phyloP scores from a whole-genome alignment of 2,113 vertebrate genomes.

The Cricetomys ansorgei region DNA sequence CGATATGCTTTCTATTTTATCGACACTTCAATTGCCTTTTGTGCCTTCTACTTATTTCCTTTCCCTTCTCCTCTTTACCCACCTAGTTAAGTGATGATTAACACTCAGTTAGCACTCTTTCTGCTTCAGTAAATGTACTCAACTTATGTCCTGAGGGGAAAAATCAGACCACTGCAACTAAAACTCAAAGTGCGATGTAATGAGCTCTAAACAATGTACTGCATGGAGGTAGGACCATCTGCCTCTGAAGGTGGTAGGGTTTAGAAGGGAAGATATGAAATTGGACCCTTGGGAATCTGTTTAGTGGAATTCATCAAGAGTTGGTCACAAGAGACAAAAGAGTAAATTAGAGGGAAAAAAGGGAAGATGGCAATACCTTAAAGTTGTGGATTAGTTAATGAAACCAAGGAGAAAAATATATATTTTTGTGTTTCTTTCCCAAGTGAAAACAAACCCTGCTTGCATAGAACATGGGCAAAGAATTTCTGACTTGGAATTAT shows the following conservation, averaged over 20 bases:
- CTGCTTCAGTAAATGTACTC: not conserved
- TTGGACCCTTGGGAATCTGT: not conserved
- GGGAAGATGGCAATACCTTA: not conserved
- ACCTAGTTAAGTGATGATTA: not conserved
- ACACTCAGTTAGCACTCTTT: not conserved
- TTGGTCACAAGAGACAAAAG: not conserved
- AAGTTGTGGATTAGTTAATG: not conserved
- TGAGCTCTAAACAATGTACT: not conserved
- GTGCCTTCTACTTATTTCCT: not conserved
- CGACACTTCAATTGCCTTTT: not conserved
- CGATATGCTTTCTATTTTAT: not conserved
- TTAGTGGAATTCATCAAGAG: not conserved
- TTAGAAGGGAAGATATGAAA: not conserved
- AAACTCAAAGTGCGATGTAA: not conserved
- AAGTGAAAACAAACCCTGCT: not conserved
- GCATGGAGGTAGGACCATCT: not conserved
- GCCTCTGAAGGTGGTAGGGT: not conserved
- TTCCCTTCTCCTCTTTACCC: not conserved
- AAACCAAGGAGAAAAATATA: not conserved
- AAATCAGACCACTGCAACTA: not conserved
- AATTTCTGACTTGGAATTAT: not conserved
- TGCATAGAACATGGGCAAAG: not conserved
- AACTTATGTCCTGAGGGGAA: not conserved
- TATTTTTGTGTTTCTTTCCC: not conserved
- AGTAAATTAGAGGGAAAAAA: not conserved